Evolutionary conservation across 2,797 vertebrate genomes (phyloP).

Genomic region (Phrynocephalus forsythii): DNA sequence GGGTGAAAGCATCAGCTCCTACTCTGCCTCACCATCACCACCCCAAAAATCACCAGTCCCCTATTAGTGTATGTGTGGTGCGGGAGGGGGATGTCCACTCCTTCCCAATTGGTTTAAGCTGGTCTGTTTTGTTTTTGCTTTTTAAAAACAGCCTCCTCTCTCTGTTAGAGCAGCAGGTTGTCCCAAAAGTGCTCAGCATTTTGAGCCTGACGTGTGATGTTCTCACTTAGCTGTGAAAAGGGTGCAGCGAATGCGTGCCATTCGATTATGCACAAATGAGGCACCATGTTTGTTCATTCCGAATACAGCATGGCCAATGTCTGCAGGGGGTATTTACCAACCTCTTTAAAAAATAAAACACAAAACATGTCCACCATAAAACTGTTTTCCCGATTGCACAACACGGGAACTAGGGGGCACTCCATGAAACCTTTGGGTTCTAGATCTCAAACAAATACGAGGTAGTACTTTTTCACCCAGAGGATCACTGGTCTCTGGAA

Average conservation of each 20-base stretch:
- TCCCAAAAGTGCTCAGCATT: slow-evolving; percentile 29
- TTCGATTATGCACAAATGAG: slow-evolving; percentile 37
- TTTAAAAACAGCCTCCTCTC: slow-evolving; percentile 31
- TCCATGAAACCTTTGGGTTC: too few species aligned
- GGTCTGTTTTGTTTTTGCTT: too few species aligned
- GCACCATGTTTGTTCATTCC: fast-evolving
- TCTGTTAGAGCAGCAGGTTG: slow-evolving; percentile 34
- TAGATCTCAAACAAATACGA: too few species aligned
- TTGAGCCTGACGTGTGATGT: slow-evolving; percentile 41
- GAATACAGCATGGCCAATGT: slow-evolving; percentile 10
- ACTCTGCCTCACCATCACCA: neutral
- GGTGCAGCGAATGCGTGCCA: slow-evolving; percentile 23
- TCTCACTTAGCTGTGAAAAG: neutral
- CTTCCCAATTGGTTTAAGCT: too few species aligned
- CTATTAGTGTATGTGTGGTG: slow-evolving; percentile 40
- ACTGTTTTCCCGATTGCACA: too few species aligned
- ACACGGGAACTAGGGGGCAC: too few species aligned
- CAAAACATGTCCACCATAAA: too few species aligned
- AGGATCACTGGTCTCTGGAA: too few species aligned
- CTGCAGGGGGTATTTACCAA: neutral
- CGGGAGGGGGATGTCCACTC: too few species aligned
- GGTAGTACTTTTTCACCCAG: too few species aligned
- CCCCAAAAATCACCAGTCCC: neutral
- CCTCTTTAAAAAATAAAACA: neutral
- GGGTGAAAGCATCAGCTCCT: slow-evolving; percentile 47